These are phyloP conservation scores for Sesia apiformis DNA, from an alignment of 2,888 invertebrate genomes.

Conservation along the genomic window DNA sequence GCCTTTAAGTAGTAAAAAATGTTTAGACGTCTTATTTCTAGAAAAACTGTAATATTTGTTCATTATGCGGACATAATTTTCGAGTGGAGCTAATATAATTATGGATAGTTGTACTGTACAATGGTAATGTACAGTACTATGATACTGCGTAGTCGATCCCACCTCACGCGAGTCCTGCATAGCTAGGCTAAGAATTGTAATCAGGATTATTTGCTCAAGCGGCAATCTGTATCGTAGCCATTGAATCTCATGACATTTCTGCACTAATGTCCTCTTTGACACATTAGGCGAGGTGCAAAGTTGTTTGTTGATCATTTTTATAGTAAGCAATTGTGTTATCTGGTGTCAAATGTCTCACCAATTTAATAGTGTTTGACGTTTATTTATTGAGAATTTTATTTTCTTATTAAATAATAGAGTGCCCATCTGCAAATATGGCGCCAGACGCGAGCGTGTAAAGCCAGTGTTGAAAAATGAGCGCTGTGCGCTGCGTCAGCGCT, in stretches of 20 bases:
- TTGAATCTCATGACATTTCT: slow-evolving; percentile 69
- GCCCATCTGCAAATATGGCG: slow-evolving; percentile 74
- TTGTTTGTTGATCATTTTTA: slow-evolving; percentile 73
- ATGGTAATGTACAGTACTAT: slow-evolving; percentile 24
- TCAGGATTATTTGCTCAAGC: slow-evolving; percentile 71
- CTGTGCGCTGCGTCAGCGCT: too few relatives aligned
- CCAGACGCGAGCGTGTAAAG: slow-evolving; percentile 32
- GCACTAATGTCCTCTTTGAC: slow-evolving; percentile 50
- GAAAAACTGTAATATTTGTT: too few relatives aligned
- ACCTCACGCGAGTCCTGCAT: slow-evolving; percentile 51
- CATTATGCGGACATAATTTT: too few relatives aligned
- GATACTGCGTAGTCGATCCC: slow-evolving; percentile 56
- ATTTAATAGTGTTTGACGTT: slow-evolving; percentile 70
- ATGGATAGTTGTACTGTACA: slow-evolving; percentile 28
- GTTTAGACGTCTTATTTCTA: too few relatives aligned
- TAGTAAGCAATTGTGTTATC: slow-evolving; percentile 72
- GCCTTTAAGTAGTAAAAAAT: too few relatives aligned
- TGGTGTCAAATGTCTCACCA: slow-evolving; percentile 66
- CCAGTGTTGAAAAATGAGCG: slow-evolving; percentile 13
- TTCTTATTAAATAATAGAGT: slow-evolving; percentile 64
- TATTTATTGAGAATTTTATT: slow-evolving; percentile 75
- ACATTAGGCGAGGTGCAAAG: slow-evolving; percentile 61
- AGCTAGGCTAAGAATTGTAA: slow-evolving; percentile 35
- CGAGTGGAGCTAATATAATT: too few relatives aligned
- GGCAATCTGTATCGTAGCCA: slow-evolving; percentile 61